Base-by-base conservation (phyloP, 37 sponge, comb jelly and placozoan species). In the Ianthella basta region DNA sequence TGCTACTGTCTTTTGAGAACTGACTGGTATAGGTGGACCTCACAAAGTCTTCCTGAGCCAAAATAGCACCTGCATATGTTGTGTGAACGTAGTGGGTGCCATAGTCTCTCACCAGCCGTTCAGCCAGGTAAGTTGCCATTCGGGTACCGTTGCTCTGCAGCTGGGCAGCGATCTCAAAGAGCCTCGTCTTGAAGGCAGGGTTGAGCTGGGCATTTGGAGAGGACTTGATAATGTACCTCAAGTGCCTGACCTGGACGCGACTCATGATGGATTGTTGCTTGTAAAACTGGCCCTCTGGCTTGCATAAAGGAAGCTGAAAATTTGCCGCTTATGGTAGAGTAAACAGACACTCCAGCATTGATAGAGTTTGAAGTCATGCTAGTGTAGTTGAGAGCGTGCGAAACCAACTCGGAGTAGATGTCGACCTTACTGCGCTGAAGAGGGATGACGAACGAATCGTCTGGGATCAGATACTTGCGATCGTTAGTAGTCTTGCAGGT, bases 381-480 rank as follows among this genome's bases (percentile, higher is more conserved):
- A n/a, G 87, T 92, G 85, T 89, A 89, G 81, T 92, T 70, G 35
- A 88, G 87, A 86, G 87, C 86, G 73, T 89, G 89, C 27, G 86
- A 84, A 24, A 89, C 61, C 15, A 88, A 69, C 79, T 88, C 84
- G 0, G 93, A 66, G 35, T 80, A 86, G 14, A 63, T 72, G 8
- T 88, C 84, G 10, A 93, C 85, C 19, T 68, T 33, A 82, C 90
- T 89, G 36, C 86, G 60, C 30, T 87, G 84, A 0, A 81, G 37
- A 23, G 94, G 94, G n/a, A 85, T 59, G 19, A 87, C 83, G 27
- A 87, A 75, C 21, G 86, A 27, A 56, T 65, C 67, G 56, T 93
- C 90, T 1, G 94, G 90, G 0, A 93, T 38, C 36, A 93, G 90
- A 34, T 87, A 93, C 36, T 84, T 80, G 4, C 94, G 85, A 70